A percentile compares a stretch with the other conserved stretches of the same genome.
Conservation (phyloP, 2,888 invertebrate genomes). For the Netelia fuscicornis region DNA sequence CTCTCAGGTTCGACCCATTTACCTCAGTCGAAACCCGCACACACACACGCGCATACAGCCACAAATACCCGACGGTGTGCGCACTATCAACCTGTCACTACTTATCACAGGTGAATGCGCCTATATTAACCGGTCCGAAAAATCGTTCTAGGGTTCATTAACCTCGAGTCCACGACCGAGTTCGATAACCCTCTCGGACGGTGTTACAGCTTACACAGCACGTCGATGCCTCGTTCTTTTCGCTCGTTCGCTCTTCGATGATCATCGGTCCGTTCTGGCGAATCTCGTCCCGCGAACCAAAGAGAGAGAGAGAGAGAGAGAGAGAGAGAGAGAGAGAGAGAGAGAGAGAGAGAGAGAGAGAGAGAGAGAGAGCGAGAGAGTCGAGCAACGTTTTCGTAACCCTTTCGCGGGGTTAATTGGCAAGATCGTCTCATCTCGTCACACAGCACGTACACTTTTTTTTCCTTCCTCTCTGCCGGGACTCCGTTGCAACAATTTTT, state of each 20-base stretch:
- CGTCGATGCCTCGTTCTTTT: slow-evolving; percentile 26
- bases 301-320: slow-evolving; percentile 39
- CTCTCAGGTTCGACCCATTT: slow-evolving; percentile 54
- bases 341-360: slow-evolving; percentile 38
- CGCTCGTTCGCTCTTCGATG: slow-evolving; percentile 40
- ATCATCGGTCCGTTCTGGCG: slow-evolving; percentile 20
- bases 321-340: neutral
- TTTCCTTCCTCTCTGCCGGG: slow-evolving; percentile 25
- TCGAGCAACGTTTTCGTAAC: slow-evolving; percentile 61
- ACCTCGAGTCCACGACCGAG: slow-evolving; percentile 40
- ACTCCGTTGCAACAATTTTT: slow-evolving; percentile 36
- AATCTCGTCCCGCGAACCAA: slow-evolving; percentile 35
- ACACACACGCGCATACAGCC: neutral
- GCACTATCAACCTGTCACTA: slow-evolving; percentile 62
- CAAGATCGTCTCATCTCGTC: slow-evolving; percentile 76
- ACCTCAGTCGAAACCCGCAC: slow-evolving; percentile 29
- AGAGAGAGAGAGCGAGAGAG: neutral
- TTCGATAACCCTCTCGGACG: slow-evolving; percentile 51
- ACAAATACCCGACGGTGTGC: slow-evolving; percentile 23
- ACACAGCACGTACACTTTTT: slow-evolving; percentile 58
- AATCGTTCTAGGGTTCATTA: slow-evolving; percentile 54
- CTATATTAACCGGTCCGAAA: slow-evolving; percentile 61
- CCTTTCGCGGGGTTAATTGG: slow-evolving; percentile 73
- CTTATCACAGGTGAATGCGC: slow-evolving; percentile 65
- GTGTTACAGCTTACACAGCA: neutral